Conservation (phyloP, 2,888 invertebrate species). For the Agrochola macilenta region DNA sequence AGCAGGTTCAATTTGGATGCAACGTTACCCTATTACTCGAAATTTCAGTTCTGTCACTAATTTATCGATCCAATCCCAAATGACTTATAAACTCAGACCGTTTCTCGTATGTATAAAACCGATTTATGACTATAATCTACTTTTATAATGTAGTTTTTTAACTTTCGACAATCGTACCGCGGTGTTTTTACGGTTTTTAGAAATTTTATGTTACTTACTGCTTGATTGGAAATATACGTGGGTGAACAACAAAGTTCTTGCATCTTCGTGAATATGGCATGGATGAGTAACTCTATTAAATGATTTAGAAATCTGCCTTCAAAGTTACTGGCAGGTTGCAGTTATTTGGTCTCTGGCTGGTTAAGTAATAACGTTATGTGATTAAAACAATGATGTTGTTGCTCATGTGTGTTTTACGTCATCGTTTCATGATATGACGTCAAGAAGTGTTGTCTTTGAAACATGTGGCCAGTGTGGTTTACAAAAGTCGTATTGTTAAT, state of each 20-base stretch:
- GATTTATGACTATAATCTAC: conserved; percentile 56
- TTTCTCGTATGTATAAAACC: conserved; percentile 27
- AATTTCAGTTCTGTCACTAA: conserved; percentile 9
- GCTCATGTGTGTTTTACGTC: conserved; percentile 35
- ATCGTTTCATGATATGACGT: conserved; percentile 48
- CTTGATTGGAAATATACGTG: conserved; percentile 48
- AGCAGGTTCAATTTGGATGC: conserved; percentile 18
- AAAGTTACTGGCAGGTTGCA: conserved; percentile 28
- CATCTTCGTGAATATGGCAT: conserved; percentile 31
- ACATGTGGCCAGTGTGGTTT: conserved; percentile 27
- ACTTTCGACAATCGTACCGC: conserved; percentile 35
- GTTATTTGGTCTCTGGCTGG: conserved; percentile 14
- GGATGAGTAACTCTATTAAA: conserved; percentile 34
- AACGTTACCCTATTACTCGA: conserved; percentile 20
- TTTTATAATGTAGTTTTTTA: conserved; percentile 28
- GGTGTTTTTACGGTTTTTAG: conserved; percentile 53
- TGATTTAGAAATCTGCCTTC: conserved; percentile 47
- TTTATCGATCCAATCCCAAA: conserved; percentile 31
- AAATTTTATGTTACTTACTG: conserved; percentile 44
- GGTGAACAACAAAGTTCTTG: conserved; percentile 43
- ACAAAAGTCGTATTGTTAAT: conserved; percentile 15
- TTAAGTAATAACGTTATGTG: conserved; percentile 35
- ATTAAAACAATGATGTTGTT: conserved; percentile 23
- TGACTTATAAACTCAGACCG: not conserved
- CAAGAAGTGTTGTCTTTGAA: conserved; percentile 31